phyloP scores from a whole-genome alignment of 2,797 vertebrate species.

The Sebastiscus albofasciatus region DNA sequence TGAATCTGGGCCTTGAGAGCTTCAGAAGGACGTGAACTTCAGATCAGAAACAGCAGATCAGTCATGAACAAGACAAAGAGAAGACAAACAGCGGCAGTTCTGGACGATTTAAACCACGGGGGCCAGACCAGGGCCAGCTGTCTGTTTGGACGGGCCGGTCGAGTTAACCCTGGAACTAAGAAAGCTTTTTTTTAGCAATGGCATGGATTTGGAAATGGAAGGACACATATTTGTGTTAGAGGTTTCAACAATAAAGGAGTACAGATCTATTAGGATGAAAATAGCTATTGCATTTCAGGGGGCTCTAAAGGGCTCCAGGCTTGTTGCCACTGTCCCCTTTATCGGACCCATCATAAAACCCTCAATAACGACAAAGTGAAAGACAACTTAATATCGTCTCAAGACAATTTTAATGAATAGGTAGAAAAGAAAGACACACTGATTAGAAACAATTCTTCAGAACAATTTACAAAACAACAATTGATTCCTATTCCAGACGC shows the following conservation, averaged over 20 bases:
- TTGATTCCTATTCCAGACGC: too few species aligned
- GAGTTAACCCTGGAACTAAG: not conserved
- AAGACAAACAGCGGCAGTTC: not conserved
- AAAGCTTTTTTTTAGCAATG: not conserved
- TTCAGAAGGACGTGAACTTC: constrained; percentile 2
- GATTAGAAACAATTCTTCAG: too few species aligned
- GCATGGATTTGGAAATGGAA: not conserved
- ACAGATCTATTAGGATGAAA: too few species aligned
- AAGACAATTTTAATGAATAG: not conserved
- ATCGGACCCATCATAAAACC: not conserved
- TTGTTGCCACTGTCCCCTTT: not conserved
- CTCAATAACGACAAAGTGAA: not conserved
- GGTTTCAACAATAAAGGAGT: too few species aligned
- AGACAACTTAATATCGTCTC: not conserved
- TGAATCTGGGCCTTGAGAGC: constrained; percentile 16
- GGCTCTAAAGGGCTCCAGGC: too few species aligned
- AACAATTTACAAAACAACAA: too few species aligned
- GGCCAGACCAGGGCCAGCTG: not conserved
- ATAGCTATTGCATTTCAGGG: too few species aligned
- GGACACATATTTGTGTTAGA: not conserved
- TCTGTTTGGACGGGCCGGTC: not conserved
- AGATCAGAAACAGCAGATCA: constrained; percentile 25
- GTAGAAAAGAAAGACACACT: too few species aligned
- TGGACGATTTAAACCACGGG: constrained; percentile 1
- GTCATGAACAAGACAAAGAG: not conserved